phyloP scores from a whole-genome alignment of 2,113 vertebrate genomes.

The Phyllopteryx taeniolatus region DNA sequence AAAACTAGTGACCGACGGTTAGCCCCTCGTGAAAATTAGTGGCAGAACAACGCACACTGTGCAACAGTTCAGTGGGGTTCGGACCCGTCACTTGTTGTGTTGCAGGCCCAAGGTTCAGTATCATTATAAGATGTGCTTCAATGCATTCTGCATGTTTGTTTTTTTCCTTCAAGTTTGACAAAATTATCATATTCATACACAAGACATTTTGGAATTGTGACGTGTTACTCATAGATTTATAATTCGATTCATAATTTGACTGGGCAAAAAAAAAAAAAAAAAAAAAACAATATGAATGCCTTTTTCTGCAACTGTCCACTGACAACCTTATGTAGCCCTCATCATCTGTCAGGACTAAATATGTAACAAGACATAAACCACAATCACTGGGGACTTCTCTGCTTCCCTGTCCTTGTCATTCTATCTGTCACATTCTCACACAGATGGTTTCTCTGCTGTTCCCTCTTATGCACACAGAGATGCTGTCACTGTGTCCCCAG shows the following conservation, averaged over 20 bases:
- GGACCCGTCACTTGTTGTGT: too few relatives aligned
- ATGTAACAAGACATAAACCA: conserved; percentile 54
- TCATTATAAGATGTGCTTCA: background rate
- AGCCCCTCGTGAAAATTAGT: too few relatives aligned
- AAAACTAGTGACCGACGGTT: too few relatives aligned
- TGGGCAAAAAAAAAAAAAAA: background rate
- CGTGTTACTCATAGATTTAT: background rate
- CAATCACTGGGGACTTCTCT: conserved; percentile 46
- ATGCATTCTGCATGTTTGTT: background rate
- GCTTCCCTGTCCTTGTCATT: conserved; percentile 58
- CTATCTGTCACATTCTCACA: conserved; percentile 47
- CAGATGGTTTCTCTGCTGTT: background rate
- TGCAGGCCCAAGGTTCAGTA: too few relatives aligned
- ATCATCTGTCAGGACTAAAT: conserved; percentile 46
- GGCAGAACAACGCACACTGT: too few relatives aligned
- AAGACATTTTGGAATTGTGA: background rate
- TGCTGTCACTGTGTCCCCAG: conserved; percentile 43
- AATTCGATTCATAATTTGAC: background rate
- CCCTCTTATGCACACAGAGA: conserved; percentile 23
- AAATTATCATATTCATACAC: background rate
- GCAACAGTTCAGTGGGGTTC: too few relatives aligned
- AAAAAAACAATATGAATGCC: background rate
- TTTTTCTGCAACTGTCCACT: conserved; percentile 28
- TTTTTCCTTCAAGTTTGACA: background rate
- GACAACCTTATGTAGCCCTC: conserved; percentile 32